These are phyloP conservation scores for Melitaea cinxia DNA, from an alignment of 1,140 invertebrate genomes.

Conservation along the genomic window DNA sequence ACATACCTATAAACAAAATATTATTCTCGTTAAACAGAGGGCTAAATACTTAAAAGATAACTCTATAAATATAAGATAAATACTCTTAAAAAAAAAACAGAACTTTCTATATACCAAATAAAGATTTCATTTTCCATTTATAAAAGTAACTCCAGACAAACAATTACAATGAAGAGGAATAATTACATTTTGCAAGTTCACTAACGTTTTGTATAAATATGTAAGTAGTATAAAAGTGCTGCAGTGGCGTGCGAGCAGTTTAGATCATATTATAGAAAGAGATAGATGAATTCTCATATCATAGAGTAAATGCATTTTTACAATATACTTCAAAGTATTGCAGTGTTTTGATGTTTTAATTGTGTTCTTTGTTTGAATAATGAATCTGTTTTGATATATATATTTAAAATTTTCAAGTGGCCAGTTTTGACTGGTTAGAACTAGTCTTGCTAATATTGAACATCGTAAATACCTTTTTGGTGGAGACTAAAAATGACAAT, in stretches of 20 bases:
- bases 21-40: too few relatives aligned
- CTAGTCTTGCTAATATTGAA: not conserved
- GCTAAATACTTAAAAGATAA: too few relatives aligned
- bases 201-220: constrained; percentile 24
- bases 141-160: constrained; percentile 34
- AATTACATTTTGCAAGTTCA: constrained; percentile 33
- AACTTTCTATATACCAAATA: constrained; percentile 19
- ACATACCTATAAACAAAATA: too few relatives aligned
- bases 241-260: constrained; percentile 33
- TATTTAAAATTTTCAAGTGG: not conserved
- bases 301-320: constrained; percentile 31
- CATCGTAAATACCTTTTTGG: too few relatives aligned
- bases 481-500: not conserved
- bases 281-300: constrained; percentile 16
- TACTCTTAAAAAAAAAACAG: not conserved
- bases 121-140: constrained; percentile 15
- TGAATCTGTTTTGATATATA: not conserved
- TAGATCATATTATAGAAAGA: constrained; percentile 14
- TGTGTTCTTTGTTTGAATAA: not conserved
- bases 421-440: not conserved
- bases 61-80: too few relatives aligned
- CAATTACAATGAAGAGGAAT: constrained; percentile 27
- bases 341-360: constrained; percentile 22
- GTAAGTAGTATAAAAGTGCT: constrained; percentile 35
- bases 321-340: constrained; percentile 9